phyloP scores from a whole-genome alignment of 35 echinoderm and acorn worm species.

The Acanthaster planci region DNA sequence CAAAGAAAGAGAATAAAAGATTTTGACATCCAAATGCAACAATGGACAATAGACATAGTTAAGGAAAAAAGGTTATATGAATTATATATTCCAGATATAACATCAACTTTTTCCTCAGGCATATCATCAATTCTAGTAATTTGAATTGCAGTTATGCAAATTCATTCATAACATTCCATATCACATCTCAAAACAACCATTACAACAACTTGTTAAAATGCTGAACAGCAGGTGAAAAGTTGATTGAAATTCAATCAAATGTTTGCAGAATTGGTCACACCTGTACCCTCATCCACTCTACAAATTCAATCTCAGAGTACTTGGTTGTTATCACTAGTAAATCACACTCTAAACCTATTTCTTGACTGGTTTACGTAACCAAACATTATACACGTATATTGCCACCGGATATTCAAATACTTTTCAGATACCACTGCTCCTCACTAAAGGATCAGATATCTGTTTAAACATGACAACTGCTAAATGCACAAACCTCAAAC shows the following conservation, averaged over 20 bases:
- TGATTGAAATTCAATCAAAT: not conserved
- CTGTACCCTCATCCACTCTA: not conserved
- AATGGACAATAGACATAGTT: no score
- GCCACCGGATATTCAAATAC: no score
- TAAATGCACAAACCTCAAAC: no score
- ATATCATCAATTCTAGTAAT: not conserved
- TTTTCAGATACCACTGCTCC: no score
- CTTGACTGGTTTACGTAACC: no score
- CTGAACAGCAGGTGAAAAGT: not conserved
- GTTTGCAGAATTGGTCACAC: not conserved
- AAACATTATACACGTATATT: no score
- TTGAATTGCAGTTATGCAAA: constrained; percentile 2
- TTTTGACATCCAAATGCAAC: not conserved
- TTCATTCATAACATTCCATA: not conserved
- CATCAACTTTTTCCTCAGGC: not conserved
- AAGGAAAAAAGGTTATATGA: no score
- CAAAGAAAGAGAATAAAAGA: not conserved
- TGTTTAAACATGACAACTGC: no score
- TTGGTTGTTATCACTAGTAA: constrained; percentile 4
- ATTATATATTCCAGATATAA: constrained; percentile 21
- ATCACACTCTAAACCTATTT: constrained; percentile 17
- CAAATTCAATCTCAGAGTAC: not conserved
- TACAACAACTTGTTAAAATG: constrained; percentile 14
- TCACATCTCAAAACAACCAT: constrained; percentile 5
- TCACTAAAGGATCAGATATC: no score